phyloP scores from a whole-genome alignment of 2,113 vertebrate species.

The Propithecus coquereli region DNA sequence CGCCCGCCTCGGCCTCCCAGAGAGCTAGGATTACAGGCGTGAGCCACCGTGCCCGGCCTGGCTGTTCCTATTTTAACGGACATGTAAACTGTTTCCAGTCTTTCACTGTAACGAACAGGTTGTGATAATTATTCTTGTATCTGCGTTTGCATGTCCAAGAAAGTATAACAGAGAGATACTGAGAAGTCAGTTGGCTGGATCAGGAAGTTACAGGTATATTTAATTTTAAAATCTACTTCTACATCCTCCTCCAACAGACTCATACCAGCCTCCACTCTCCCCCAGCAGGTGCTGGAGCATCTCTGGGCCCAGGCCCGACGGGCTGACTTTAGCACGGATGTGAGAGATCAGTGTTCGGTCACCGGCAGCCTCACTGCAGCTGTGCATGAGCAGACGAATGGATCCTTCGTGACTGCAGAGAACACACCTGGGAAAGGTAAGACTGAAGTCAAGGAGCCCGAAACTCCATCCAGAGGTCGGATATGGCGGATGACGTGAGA shows the following conservation, averaged over 20 bases:
- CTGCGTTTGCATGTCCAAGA: neutral
- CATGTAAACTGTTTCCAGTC: neutral
- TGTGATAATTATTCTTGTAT: neutral
- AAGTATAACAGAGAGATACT: neutral
- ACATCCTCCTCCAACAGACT: neutral
- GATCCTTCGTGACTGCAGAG: neutral
- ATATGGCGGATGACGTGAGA: too few relatives aligned
- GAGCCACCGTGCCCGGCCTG: too few relatives aligned
- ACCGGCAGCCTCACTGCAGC: neutral
- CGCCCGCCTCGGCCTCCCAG: too few relatives aligned
- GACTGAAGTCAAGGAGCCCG: neutral
- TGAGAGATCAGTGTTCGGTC: neutral
- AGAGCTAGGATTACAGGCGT: too few relatives aligned
- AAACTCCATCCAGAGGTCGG: neutral
- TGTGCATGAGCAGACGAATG: fast-evolving
- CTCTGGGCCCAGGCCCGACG: neutral
- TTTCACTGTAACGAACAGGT: neutral
- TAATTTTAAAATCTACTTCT: neutral
- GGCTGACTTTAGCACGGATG: neutral
- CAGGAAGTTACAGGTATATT: neutral
- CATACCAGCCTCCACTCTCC: neutral
- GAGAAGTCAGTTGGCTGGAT: neutral
- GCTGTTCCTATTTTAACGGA: neutral
- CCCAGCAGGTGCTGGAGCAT: neutral
- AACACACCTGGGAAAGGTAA: neutral